Conservation (phyloP, 2,797 vertebrate species). For the Eleutherodactylus coqui region DNA sequence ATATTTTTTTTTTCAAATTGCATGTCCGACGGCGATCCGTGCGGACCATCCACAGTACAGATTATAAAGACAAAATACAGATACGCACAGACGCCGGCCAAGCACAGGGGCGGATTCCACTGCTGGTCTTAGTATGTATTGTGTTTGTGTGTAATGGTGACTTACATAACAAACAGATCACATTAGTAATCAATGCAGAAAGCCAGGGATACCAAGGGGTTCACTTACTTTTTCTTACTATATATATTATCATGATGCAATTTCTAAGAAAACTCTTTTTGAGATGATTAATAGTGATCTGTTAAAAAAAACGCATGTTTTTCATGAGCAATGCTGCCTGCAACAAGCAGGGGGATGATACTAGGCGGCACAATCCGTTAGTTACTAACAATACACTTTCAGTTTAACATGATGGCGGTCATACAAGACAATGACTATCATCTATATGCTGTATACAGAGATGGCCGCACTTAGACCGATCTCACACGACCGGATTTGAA, state of each 20-base stretch:
- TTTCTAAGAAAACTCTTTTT: not conserved
- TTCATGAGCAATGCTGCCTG: not conserved
- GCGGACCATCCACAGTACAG: too few species aligned
- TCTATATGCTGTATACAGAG: not conserved
- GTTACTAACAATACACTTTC: not conserved
- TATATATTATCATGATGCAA: not conserved
- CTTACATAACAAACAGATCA: too few species aligned
- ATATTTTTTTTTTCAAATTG: too few species aligned
- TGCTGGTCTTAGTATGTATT: too few species aligned
- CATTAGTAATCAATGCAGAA: too few species aligned
- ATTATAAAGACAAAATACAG: too few species aligned
- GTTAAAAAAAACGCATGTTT: not conserved
- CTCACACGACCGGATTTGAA: not conserved
- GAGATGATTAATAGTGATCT: not conserved
- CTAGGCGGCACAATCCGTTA: not conserved
- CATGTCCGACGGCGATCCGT: too few species aligned
- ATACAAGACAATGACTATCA: not conserved
- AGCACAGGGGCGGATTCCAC: too few species aligned
- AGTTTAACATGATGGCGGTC: not conserved
- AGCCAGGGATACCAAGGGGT: too few species aligned
- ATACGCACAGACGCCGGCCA: too few species aligned
- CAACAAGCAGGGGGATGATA: not conserved
- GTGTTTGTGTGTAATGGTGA: too few species aligned
- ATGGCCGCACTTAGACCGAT: not conserved
- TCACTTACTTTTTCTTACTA: too few species aligned